These are phyloP conservation scores for Artemia franciscana DNA, from an alignment of 1,140 invertebrate genomes.

Conservation along the genomic window DNA sequence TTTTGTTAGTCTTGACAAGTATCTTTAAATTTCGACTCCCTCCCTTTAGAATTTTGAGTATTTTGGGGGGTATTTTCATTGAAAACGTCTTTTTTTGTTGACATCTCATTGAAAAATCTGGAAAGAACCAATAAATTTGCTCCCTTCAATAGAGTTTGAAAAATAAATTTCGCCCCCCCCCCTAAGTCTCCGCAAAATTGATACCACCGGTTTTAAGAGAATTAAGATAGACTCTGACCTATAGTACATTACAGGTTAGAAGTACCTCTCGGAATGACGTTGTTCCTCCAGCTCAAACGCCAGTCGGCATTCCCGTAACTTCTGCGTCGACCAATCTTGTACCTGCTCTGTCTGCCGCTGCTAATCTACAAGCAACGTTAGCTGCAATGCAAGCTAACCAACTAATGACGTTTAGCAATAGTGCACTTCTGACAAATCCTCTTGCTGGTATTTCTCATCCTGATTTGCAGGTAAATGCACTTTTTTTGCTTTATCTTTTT, in stretches of 20 bases:
- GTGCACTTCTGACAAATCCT: conserved; percentile 20
- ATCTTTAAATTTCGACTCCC: too few species aligned
- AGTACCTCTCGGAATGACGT: not conserved
- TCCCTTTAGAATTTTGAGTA: too few species aligned
- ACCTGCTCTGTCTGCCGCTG: not conserved
- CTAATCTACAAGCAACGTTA: conserved; percentile 26
- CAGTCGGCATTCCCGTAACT: not conserved
- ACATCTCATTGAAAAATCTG: too few species aligned
- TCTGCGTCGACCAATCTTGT: not conserved
- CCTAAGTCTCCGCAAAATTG: too few species aligned
- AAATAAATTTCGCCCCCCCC: too few species aligned
- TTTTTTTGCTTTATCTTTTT: not conserved
- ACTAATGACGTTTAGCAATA: conserved; percentile 14
- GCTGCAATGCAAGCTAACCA: conserved; percentile 36
- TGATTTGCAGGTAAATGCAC: conserved; percentile 25
- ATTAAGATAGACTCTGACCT: too few species aligned
- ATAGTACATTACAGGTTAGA: not conserved
- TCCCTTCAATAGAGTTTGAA: too few species aligned
- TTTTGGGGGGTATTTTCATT: too few species aligned
- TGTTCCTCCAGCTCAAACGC: not conserved
- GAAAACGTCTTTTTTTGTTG: too few species aligned
- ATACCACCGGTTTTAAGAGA: too few species aligned
- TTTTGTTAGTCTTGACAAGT: too few species aligned
- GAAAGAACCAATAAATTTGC: too few species aligned
- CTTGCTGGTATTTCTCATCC: conserved; percentile 27